Conservation (phyloP, 2,888 invertebrate genomes). For the Iselma pallidipennis region DNA sequence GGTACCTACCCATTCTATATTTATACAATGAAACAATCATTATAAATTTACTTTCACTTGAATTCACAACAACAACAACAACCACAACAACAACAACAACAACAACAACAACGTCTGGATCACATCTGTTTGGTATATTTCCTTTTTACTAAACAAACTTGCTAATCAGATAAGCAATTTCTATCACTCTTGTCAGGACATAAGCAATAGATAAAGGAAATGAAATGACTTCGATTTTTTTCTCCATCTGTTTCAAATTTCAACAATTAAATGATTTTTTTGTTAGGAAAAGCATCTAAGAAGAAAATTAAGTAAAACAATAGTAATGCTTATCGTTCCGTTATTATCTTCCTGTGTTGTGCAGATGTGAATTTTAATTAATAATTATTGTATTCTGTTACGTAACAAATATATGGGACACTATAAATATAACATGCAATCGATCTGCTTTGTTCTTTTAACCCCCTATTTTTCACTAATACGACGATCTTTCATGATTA, state of each 20-base stretch:
- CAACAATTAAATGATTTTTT: not conserved
- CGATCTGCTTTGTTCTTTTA: slow-evolving; percentile 7
- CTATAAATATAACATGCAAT: slow-evolving; percentile 6
- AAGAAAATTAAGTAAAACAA: not conserved
- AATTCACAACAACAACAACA: slow-evolving; percentile 8
- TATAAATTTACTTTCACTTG: slow-evolving; percentile 20
- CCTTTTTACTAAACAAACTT: not conserved
- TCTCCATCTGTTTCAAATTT: not conserved
- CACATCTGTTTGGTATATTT: slow-evolving; percentile 17
- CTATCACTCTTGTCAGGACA: not conserved
- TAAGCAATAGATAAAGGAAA: not conserved
- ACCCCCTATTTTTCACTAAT: not conserved
- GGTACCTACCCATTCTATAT: slow-evolving; percentile 2
- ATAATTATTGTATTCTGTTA: slow-evolving; percentile 8
- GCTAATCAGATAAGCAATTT: slow-evolving; percentile 4
- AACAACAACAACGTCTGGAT: slow-evolving; percentile 15
- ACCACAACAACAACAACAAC: not conserved
- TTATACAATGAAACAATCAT: slow-evolving; percentile 19
- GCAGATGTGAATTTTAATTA: slow-evolving; percentile 21
- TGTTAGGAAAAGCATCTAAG: not conserved
- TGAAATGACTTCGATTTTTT: not conserved
- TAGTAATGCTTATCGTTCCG: not conserved
- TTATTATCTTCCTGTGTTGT: slow-evolving; percentile 11
- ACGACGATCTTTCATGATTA: too few relatives aligned
- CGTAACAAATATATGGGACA: slow-evolving; percentile 1